A percentile compares a stretch with the other conserved stretches of the same genome.
phyloP scores from a whole-genome alignment of 2,797 vertebrate genomes.

The Orestias chungarensis region DNA sequence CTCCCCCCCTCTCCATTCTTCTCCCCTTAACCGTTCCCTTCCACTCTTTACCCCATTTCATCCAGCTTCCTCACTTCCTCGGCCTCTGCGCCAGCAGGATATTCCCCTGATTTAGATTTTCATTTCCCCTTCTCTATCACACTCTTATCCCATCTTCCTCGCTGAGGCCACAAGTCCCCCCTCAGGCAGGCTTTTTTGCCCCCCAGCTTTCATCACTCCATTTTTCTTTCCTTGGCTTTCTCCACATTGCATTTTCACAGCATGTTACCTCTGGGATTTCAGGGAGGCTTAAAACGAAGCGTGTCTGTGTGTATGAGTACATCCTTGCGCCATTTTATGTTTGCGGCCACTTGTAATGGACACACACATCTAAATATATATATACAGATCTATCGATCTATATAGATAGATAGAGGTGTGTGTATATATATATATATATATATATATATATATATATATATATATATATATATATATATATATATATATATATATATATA shows the following conservation, averaged over 20 bases:
- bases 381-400: no score
- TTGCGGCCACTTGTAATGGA: slow-evolving; percentile 49
- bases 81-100: slow-evolving; percentile 76
- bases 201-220: slow-evolving; percentile 76
- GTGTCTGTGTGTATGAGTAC: slow-evolving; percentile 44
- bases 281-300: slow-evolving; percentile 77
- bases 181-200: slow-evolving; percentile 72
- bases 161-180: slow-evolving; percentile 63
- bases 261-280: slow-evolving; percentile 77
- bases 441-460: no score
- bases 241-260: slow-evolving; percentile 78
- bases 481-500: no score
- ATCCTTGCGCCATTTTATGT: slow-evolving; percentile 59
- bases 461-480: no score
- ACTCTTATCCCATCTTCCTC: slow-evolving; percentile 75
- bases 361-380: no score
- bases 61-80: slow-evolving; percentile 60
- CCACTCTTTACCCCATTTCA: slow-evolving; percentile 62
- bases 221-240: slow-evolving; percentile 74
- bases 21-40: slow-evolving; percentile 54
- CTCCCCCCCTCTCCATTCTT: slow-evolving; percentile 56
- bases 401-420: no score
- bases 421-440: no score
- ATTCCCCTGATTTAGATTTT: slow-evolving; percentile 81
- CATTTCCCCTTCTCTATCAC: slow-evolving; percentile 77